A percentile compares a stretch with the other conserved stretches of the same genome.
phyloP scores from a whole-genome alignment of 2,113 vertebrate genomes.

The Sinosuthora webbiana region DNA sequence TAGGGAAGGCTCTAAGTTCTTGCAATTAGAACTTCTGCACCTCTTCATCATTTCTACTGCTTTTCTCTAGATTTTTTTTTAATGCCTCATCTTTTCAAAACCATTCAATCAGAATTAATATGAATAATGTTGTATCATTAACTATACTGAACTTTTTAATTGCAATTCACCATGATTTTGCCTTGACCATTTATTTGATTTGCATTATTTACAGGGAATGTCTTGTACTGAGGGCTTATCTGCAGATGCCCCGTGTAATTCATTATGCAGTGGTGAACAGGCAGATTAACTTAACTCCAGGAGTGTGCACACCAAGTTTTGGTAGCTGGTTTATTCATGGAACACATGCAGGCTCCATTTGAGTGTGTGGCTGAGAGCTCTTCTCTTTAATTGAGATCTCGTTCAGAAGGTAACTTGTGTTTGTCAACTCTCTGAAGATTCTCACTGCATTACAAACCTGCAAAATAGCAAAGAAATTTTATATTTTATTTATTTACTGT shows the following conservation, averaged over 20 bases:
- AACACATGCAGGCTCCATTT: neutral
- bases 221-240: neutral
- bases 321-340: neutral
- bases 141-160: neutral
- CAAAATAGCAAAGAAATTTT: neutral
- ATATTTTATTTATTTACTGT: neutral
- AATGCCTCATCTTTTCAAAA: neutral
- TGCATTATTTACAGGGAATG: neutral
- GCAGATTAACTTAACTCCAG: neutral
- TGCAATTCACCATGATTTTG: neutral
- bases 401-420: neutral
- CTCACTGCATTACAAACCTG: neutral
- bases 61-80: neutral
- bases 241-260: rapidly evolving
- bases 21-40: neutral
- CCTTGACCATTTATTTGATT: neutral
- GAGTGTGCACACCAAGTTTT: neutral
- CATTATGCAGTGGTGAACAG: neutral
- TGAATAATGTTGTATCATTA: neutral
- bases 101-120: neutral
- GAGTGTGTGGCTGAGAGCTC: neutral
- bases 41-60: neutral
- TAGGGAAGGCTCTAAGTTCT: neutral
- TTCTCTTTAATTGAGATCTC: neutral
- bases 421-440: neutral